Conservation (phyloP, 2,113 vertebrate genomes). For the Butorides virescens region DNA sequence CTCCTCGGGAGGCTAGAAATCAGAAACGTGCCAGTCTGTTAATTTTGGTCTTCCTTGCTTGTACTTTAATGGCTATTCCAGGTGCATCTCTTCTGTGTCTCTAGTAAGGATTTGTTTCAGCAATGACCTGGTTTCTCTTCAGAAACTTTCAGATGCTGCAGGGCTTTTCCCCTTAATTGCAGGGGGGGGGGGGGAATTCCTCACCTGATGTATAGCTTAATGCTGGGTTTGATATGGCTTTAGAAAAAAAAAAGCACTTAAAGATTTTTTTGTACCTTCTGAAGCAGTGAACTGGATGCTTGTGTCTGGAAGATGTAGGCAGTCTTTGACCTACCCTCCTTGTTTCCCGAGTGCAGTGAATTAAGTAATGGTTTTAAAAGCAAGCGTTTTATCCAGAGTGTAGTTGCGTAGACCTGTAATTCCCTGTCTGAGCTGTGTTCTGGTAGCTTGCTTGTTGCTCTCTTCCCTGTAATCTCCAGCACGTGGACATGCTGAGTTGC, state of each 20-base stretch:
- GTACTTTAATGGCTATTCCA: neutral
- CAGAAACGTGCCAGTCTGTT: neutral
- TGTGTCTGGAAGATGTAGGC: neutral
- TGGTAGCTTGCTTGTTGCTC: neutral
- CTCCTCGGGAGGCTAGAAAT: neutral
- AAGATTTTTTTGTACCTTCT: neutral
- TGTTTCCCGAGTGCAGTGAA: neutral
- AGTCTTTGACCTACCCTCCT: neutral
- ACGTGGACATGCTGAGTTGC: fast-evolving
- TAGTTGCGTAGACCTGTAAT: neutral
- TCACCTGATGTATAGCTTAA: neutral
- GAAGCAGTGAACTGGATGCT: neutral
- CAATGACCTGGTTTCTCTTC: neutral
- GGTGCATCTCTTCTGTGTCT: neutral
- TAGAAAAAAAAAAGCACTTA: neutral
- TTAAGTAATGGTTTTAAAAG: neutral
- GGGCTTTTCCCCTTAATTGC: neutral
- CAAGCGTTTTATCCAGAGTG: neutral
- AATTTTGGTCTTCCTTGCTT: neutral
- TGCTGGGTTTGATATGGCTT: neutral
- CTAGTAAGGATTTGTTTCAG: neutral
- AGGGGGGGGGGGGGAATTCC: neutral
- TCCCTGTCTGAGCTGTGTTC: neutral
- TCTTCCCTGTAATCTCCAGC: neutral
- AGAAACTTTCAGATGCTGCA: neutral